A percentile compares a stretch with the other conserved stretches of the same genome.
These are phyloP conservation scores for Menidia menidia DNA, from an alignment of 2,797 vertebrate genomes.

Conservation along the genomic window DNA sequence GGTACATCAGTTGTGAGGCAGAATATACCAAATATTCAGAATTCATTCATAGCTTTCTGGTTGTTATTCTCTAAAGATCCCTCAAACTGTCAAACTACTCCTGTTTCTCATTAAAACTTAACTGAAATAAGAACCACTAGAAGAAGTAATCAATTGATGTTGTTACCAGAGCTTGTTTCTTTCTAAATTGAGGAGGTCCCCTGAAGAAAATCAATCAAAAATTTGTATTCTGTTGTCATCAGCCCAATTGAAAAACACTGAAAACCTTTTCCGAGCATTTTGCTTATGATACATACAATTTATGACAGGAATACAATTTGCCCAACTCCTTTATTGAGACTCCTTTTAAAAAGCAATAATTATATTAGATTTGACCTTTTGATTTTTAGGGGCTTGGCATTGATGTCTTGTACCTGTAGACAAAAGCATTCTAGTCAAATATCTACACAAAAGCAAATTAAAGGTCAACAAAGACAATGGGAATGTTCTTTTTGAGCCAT, in stretches of 20 bases:
- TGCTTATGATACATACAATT: conserved; percentile 6
- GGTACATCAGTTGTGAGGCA: conserved; percentile 6
- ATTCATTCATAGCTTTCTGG: conserved; percentile 9
- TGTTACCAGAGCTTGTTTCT: conserved; percentile 19
- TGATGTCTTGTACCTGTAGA: conserved; percentile 9
- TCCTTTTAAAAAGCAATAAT: conserved; percentile 27
- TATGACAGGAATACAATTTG: conserved; percentile 7
- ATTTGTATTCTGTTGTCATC: conserved; percentile 34
- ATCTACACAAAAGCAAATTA: conserved; percentile 8
- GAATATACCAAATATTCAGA: conserved; percentile 22
- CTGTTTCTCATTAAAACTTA: conserved; percentile 14
- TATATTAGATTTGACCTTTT: conserved; percentile 22
- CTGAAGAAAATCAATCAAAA: conserved; percentile 18
- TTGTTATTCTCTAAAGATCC: conserved; percentile 18
- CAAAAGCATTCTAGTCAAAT: conserved; percentile 2
- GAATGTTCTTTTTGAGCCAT: background rate
- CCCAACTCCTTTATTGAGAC: conserved; percentile 1
- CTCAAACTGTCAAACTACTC: conserved; percentile 12
- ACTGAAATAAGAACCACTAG: conserved; percentile 15
- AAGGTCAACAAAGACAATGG: conserved; percentile 2
- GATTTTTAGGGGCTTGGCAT: background rate
- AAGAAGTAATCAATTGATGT: conserved; percentile 23
- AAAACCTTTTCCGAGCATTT: conserved; percentile 15
- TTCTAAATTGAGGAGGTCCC: conserved; percentile 14
- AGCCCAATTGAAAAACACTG: conserved; percentile 9